Base-by-base conservation (phyloP, 53 echinoderm and acorn worm genomes). In the Patiria pectinifera region DNA sequence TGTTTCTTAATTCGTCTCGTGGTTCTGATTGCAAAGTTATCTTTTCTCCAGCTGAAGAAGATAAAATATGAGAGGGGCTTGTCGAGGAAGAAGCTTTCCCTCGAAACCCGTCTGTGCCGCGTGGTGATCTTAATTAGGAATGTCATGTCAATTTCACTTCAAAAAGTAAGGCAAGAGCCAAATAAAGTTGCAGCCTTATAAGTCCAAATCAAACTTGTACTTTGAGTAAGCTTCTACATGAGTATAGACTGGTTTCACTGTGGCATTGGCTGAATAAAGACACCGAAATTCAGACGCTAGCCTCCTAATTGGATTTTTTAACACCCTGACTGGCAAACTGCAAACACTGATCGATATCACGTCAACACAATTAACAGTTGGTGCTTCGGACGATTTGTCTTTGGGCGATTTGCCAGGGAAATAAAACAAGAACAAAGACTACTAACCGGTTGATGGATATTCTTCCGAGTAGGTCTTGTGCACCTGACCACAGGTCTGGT, bases 401-500 rank as follows among this genome's bases (percentile, higher is more conserved):
- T 74, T 35, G 35, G 35, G 35, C 35, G 35, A 35, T 35, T 35
- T 35, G 24, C 18, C 74, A n/a, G 74, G 74, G 3, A 22, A 74
- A 74, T 69, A 21, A 74, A 74, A 10, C 8, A 74, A 74, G 24
- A 74, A 74, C 3, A 9, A 23, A 74, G 6, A 35, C 78, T 88
- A 62, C 15, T 75, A 78, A 95, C 95, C 95, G 62, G 88, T 91
- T 12, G 88, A 93, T 24, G 95, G 95, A 61, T 94, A 94, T 49
- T 89, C 95, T 63, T 95, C 95, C 13, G 87, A 83, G 92, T 94
- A 97, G 1, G 91, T 88, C 44, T 91, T 84, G 59, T 95, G 91
- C 70, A 95, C 93, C 45, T 91, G 94, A 46, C 94, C 96, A 74
- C 99, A 99, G 10, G 97, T 96, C 60, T 93, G 86, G 86, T 96